phyloP scores from a whole-genome alignment of 2,888 invertebrate genomes.

The Chouioia cunea region DNA sequence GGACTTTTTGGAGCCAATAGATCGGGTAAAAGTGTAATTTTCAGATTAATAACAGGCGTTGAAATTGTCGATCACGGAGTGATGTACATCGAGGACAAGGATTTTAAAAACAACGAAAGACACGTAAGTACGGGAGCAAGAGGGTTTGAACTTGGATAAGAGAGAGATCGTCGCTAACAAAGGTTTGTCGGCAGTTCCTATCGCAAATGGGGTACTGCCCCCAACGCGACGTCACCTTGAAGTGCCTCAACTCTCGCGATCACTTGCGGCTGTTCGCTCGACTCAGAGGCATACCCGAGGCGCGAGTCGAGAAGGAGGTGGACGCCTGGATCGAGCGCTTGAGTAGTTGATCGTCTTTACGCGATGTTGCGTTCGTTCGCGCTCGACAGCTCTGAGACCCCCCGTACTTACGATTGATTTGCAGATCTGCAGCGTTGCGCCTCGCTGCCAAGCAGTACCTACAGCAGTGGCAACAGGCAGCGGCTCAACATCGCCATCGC shows the following conservation, averaged over 20 bases:
- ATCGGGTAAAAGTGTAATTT: conserved; percentile 89
- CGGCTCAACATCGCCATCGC: conserved; percentile 84
- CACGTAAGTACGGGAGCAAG: too few relatives aligned
- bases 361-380: too few relatives aligned
- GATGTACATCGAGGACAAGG: conserved; percentile 58
- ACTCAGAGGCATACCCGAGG: conserved; percentile 76
- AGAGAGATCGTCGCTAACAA: too few relatives aligned
- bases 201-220: conserved; percentile 89
- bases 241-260: conserved; percentile 81
- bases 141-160: too few relatives aligned
- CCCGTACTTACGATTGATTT: too few relatives aligned
- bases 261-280: conserved; percentile 80
- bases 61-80: conserved; percentile 68
- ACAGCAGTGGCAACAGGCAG: conserved; percentile 84
- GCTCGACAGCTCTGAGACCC: too few relatives aligned
- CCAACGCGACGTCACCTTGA: conserved; percentile 86
- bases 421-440: conserved; percentile 64
- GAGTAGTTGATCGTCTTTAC: conserved; percentile 64
- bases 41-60: conserved; percentile 92
- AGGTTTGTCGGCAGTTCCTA: conserved; percentile 72
- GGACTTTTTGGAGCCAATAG: conserved; percentile 88
- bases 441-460: conserved; percentile 66
- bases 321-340: conserved; percentile 73
- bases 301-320: conserved; percentile 69
- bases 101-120: conserved; percentile 53